Percentiles rank a stretch among this genome's conserved stretches.
Conservation (phyloP, 2,113 vertebrate genomes). For the Tetrao urogallus region DNA sequence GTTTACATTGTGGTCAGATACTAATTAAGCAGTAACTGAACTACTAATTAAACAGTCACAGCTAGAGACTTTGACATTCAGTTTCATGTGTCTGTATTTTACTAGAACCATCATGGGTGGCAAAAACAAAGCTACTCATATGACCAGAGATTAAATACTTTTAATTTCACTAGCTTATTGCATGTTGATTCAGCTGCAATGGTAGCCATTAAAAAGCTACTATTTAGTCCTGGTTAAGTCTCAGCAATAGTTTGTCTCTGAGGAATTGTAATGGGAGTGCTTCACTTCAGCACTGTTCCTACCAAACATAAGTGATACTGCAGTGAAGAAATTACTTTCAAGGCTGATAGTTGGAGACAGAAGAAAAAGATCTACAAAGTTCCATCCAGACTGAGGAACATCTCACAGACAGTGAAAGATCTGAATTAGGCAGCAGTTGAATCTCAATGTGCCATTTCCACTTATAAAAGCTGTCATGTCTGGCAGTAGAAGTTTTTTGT, state of each 20-base stretch:
- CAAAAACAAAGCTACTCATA: neutral
- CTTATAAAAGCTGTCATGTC: slow-evolving; percentile 2
- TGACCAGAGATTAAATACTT: slow-evolving; percentile 36
- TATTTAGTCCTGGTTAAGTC: neutral
- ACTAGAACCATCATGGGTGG: neutral
- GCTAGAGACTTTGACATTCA: neutral
- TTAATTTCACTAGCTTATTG: slow-evolving; percentile 31
- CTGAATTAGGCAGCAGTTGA: neutral
- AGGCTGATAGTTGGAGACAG: slow-evolving; percentile 11
- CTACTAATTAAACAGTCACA: slow-evolving; percentile 45
- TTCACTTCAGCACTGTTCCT: neutral
- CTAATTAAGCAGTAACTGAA: slow-evolving; percentile 45
- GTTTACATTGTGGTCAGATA: neutral
- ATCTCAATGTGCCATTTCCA: neutral
- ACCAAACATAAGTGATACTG: neutral
- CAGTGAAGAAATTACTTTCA: neutral
- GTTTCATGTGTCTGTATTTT: slow-evolving; percentile 3
- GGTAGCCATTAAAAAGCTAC: neutral
- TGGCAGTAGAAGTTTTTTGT: neutral
- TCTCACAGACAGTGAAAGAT: neutral
- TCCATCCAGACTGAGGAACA: neutral
- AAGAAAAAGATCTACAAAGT: neutral
- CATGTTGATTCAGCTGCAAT: slow-evolving; percentile 53
- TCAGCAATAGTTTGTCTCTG: neutral
- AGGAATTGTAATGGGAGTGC: neutral